phyloP scores from a whole-genome alignment of 2,888 invertebrate species.

The Cryptophagus acutangulus region DNA sequence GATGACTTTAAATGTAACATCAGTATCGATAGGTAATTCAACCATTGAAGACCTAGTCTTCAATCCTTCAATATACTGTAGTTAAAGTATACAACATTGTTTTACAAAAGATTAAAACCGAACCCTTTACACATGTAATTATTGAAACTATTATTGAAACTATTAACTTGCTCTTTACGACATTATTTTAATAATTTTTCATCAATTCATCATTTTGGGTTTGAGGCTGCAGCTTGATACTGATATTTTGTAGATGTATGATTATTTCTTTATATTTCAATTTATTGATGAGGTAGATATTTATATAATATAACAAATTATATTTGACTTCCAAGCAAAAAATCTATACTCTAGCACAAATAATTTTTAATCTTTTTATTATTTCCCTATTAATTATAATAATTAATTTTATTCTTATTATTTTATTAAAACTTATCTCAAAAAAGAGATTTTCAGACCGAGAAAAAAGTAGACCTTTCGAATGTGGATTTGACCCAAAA shows the following conservation, averaged over 20 bases:
- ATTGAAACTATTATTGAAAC: constrained; percentile 57
- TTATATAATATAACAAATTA: constrained; percentile 67
- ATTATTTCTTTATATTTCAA: constrained; percentile 57
- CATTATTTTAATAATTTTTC: constrained; percentile 52
- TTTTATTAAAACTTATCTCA: constrained; percentile 51
- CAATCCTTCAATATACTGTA: too few relatives aligned
- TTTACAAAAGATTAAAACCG: too few relatives aligned
- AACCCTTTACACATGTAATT: too few relatives aligned
- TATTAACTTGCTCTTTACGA: constrained; percentile 52
- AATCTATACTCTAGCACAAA: constrained; percentile 56
- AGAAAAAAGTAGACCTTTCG: constrained; percentile 63
- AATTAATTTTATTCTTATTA: too few relatives aligned
- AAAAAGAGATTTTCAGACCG: constrained; percentile 57
- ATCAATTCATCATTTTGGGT: constrained; percentile 56
- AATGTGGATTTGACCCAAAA: constrained; percentile 58
- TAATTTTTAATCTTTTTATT: too few relatives aligned
- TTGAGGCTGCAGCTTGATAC: constrained; percentile 64
- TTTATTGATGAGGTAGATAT: constrained; percentile 67
- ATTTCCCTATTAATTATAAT: too few relatives aligned
- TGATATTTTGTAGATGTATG: constrained; percentile 67
- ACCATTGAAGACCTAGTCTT: too few relatives aligned
- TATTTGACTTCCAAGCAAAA: constrained; percentile 69
- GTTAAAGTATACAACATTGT: too few relatives aligned
- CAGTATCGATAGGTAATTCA: too few relatives aligned
- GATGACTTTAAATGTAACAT: too few relatives aligned